A percentile compares a stretch with the other conserved stretches of the same genome.
phyloP scores from a whole-genome alignment of 2,888 invertebrate genomes.

The Conistra vaccinii region DNA sequence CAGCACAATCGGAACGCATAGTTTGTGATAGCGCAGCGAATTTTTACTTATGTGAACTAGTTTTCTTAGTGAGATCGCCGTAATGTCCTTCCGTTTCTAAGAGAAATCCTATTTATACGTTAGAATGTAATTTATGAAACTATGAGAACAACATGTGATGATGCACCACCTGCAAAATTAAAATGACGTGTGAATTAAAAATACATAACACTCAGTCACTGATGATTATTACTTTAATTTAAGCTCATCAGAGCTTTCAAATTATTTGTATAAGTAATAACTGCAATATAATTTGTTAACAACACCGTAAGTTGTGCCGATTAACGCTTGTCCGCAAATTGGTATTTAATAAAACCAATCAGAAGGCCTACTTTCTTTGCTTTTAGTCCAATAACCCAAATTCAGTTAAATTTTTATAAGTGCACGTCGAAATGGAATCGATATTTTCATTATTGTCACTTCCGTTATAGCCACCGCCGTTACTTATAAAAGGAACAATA shows the following conservation, averaged over 20 bases:
- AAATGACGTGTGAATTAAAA: not conserved
- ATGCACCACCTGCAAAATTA: not conserved
- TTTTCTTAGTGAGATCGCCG: slow-evolving; percentile 32
- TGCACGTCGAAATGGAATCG: slow-evolving; percentile 36
- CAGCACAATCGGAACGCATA: slow-evolving; percentile 34
- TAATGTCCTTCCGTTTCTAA: slow-evolving; percentile 5
- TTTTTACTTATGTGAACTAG: slow-evolving; percentile 31
- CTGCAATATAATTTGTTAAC: slow-evolving; percentile 30
- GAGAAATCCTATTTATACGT: not conserved
- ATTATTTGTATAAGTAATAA: slow-evolving; percentile 21
- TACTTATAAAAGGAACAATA: slow-evolving; percentile 39
- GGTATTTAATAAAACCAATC: slow-evolving; percentile 57
- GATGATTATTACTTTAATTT: slow-evolving; percentile 10
- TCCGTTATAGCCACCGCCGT: slow-evolving; percentile 40
- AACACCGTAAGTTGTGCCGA: slow-evolving; percentile 34
- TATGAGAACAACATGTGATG: too few species aligned
- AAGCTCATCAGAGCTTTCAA: slow-evolving; percentile 3
- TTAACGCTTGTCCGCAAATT: slow-evolving; percentile 37
- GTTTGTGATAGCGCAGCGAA: slow-evolving; percentile 41
- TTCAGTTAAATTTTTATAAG: slow-evolving; percentile 34
- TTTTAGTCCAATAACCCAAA: slow-evolving; percentile 60
- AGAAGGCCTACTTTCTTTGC: slow-evolving; percentile 51
- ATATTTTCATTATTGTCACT: slow-evolving; percentile 53
- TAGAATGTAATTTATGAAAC: not conserved
- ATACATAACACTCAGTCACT: not conserved